Percentiles rank a stretch among this genome's conserved stretches.
These are phyloP conservation scores for Tortrix viridana DNA, from an alignment of 2,888 invertebrate species.

Conservation along the genomic window DNA sequence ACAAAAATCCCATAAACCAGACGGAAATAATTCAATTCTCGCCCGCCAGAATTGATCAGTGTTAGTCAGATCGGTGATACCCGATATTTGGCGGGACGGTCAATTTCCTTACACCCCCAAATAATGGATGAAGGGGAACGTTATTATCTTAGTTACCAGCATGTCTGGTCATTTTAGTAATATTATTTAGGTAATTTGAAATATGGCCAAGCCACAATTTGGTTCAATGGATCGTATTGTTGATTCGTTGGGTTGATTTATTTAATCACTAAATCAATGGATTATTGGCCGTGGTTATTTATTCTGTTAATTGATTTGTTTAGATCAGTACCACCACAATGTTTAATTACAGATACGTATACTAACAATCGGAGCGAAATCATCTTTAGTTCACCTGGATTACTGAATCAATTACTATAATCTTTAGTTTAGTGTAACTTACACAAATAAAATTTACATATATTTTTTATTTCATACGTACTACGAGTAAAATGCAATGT, in stretches of 20 bases:
- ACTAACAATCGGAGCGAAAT: no score
- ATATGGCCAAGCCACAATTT: conserved; percentile 25
- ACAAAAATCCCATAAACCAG: conserved; percentile 77
- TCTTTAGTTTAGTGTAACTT: no score
- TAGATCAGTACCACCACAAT: no score
- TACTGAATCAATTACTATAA: no score
- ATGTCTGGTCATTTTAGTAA: conserved; percentile 22
- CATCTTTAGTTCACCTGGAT: no score
- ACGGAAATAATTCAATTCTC: conserved; percentile 80
- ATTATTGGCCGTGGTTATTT: background rate
- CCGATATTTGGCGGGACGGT: conserved; percentile 78
- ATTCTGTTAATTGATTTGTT: no score
- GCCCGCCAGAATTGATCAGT: conserved; percentile 76
- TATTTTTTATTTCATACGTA: no score
- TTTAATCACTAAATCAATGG: conserved; percentile 7
- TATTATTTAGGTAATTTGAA: conserved; percentile 33
- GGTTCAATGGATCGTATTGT: conserved; percentile 15
- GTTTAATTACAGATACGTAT: no score
- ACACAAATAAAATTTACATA: no score
- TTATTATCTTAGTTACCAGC: conserved; percentile 63
- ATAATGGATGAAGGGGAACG: conserved; percentile 70
- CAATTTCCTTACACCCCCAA: conserved; percentile 72
- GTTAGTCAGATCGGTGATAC: conserved; percentile 80
- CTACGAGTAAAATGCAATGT: no score
- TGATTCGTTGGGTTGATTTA: conserved; percentile 17